phyloP scores from a whole-genome alignment of 1,140 invertebrate genomes.

The Pseudobourletiella spinata region DNA sequence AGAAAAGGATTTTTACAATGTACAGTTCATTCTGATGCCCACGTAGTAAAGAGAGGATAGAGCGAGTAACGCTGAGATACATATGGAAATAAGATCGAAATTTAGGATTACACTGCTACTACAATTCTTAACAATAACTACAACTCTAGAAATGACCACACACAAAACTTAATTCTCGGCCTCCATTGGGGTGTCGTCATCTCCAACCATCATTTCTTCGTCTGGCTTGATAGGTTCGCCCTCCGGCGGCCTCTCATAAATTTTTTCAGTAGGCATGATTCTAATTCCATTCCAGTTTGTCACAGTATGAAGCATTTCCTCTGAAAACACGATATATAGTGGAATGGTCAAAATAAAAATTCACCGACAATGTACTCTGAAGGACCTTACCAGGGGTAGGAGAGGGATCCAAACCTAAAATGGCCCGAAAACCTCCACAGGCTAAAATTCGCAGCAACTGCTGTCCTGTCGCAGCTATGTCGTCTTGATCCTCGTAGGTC shows the following conservation, averaged over 20 bases:
- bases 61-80: too few relatives aligned
- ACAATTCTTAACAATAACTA: too few relatives aligned
- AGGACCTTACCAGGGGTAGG: conserved; percentile 34
- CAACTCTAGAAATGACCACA: too few relatives aligned
- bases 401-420: conserved; percentile 61
- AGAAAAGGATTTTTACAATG: too few relatives aligned
- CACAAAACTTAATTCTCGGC: conserved; percentile 11
- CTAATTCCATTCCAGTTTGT: conserved; percentile 90
- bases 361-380: not conserved
- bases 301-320: conserved; percentile 61
- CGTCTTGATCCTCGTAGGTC: conserved; percentile 88
- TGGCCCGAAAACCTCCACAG: conserved; percentile 83
- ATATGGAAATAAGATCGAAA: too few relatives aligned
- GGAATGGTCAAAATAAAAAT: not conserved
- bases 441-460: conserved; percentile 77
- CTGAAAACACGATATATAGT: conserved; percentile 9
- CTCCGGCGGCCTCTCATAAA: conserved; percentile 65
- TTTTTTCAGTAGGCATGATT: conserved; percentile 80
- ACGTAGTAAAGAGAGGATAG: too few relatives aligned
- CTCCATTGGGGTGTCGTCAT: conserved; percentile 15
- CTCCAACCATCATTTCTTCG: conserved; percentile 37
- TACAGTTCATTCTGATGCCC: too few relatives aligned
- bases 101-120: too few relatives aligned
- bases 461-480: conserved; percentile 83
- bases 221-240: conserved; percentile 51